Conservation (phyloP, 2,888 invertebrate species). For the Isotomurus palustris region DNA sequence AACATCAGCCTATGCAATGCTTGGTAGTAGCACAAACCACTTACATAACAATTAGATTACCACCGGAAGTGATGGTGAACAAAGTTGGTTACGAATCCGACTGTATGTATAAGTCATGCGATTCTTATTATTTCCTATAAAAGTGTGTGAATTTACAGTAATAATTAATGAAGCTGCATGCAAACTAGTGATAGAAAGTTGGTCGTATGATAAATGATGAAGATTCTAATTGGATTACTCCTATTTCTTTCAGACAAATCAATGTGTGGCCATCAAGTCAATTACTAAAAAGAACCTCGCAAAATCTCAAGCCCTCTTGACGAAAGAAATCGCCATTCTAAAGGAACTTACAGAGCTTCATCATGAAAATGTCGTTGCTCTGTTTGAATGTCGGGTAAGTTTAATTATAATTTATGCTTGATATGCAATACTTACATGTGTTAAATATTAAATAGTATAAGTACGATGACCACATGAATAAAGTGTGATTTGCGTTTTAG, state of each 20-base stretch:
- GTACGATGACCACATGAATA: neutral
- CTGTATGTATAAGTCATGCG: no score
- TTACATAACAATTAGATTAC: no score
- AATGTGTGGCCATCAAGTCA: slow-evolving; percentile 87
- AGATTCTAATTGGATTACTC: slow-evolving; percentile 4
- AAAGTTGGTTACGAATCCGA: no score
- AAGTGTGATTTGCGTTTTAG: slow-evolving; percentile 54
- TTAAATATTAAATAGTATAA: neutral
- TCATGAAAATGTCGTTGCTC: slow-evolving; percentile 96
- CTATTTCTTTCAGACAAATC: slow-evolving; percentile 34
- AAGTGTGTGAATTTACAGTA: no score
- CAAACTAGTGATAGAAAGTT: no score
- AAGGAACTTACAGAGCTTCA: slow-evolving; percentile 95
- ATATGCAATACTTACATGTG: slow-evolving; percentile 5
- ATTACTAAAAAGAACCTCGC: slow-evolving; percentile 96
- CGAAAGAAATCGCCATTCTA: slow-evolving; percentile 98
- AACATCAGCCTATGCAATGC: no score
- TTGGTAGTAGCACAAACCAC: no score
- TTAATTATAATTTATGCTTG: neutral
- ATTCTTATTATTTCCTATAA: no score
- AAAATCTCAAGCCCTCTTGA: slow-evolving; percentile 93
- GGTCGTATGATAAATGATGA: neutral
- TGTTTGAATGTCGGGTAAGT: slow-evolving; percentile 86
- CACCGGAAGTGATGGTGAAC: no score
- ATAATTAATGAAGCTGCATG: no score